Base-by-base conservation (phyloP, 1,140 invertebrate genomes). In the Chironomus striatipennis region DNA sequence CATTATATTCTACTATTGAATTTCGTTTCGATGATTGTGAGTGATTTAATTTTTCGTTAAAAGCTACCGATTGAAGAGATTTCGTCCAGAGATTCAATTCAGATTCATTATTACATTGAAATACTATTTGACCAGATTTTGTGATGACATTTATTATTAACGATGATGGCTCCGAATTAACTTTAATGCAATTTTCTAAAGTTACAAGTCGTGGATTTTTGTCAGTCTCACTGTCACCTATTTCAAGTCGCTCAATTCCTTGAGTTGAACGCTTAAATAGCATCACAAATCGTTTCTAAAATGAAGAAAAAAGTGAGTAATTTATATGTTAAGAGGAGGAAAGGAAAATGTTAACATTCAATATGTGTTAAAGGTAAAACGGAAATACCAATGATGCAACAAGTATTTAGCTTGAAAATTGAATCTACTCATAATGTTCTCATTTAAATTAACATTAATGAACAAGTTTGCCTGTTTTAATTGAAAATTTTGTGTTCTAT, bases 181-280 rank as follows among this genome's bases (percentile, higher is more conserved):
- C 93, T 87, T 94, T 94, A 18, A 94, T 88, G 80, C 93, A 94
- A 80, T 93, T 91, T 84, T 93, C 91, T 47, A 94, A 83, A 1
- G 92, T 92, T 75, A 94, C 88, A 73, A 94, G 93, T 78, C 89
- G 90, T 65, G 88, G 87, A 81, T 90, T 88, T 47, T 85, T 85
- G 15, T 88, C 80, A 78, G 89, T 88, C 79, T 91, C 89, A 81
- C 85, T 89, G 72, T 94, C 93, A 82, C 91, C 94, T 76, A 94
- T 88, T 85, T 95, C 93, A 43, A 94, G 82, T 72, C 93, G 85
- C 79, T 92, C 90, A 77, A 94, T 90, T 12, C 93, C 93, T 83
- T 90, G 90, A 79, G 92, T 93, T 79, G 92, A 94, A 42, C 90
- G 86, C 83, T 89, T 91, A 77, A 90, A 94, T 5, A 95, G 81